A percentile compares a stretch with the other conserved stretches of the same genome.
phyloP scores from a whole-genome alignment of 2,113 vertebrate genomes.

The Hippolais icterina region DNA sequence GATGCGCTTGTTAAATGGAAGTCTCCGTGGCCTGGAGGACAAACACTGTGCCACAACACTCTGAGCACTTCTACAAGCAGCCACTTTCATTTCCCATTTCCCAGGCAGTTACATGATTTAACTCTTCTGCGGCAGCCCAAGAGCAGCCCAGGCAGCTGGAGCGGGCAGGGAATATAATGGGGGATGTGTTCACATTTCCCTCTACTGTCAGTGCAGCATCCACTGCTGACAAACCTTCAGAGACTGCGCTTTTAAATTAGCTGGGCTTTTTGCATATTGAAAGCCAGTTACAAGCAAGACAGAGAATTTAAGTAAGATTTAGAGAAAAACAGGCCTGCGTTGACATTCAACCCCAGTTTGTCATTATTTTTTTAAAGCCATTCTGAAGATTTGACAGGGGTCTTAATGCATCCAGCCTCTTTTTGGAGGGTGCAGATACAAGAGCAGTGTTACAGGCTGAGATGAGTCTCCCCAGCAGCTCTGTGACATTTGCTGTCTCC shows the following conservation, averaged over 20 bases:
- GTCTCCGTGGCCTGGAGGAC: background rate
- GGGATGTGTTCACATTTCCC: background rate
- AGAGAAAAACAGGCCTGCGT: background rate
- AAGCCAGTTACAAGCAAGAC: background rate
- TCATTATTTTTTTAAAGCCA: background rate
- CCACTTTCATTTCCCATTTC: conserved; percentile 59
- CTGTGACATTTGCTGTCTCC: background rate
- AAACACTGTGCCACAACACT: background rate
- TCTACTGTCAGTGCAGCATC: background rate
- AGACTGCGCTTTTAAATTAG: background rate
- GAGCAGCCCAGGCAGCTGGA: background rate
- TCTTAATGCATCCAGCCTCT: background rate
- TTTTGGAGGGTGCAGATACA: background rate
- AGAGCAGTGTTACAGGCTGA: fast-evolving
- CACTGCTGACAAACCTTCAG: background rate
- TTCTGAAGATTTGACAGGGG: background rate
- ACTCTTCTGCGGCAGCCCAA: background rate
- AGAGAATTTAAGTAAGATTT: background rate
- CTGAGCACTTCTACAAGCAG: background rate
- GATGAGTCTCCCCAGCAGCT: background rate
- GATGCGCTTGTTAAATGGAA: background rate
- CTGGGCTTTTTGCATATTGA: background rate
- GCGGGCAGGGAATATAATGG: background rate
- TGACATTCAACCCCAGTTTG: background rate
- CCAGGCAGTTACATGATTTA: background rate